Percentiles rank a stretch among this genome's conserved stretches.
Evolutionary conservation across 2,888 invertebrate species (phyloP).

Genomic region (Lasioglossum malachurum): DNA sequence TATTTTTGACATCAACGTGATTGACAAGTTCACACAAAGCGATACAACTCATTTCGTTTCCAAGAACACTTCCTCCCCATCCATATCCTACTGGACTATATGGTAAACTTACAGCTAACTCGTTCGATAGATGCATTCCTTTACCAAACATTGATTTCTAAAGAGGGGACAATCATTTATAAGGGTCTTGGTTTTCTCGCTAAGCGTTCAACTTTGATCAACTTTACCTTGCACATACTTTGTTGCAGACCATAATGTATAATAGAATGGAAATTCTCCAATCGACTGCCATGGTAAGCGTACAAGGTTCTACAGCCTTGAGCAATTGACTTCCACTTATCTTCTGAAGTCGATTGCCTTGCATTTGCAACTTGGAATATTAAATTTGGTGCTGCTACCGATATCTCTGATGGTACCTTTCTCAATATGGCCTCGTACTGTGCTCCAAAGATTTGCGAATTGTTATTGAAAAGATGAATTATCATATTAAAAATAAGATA

Average conservation of each 20-base stretch:
- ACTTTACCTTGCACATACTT: constrained; percentile 88
- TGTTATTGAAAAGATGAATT: background rate
- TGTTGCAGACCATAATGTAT: constrained; percentile 91
- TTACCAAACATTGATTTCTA: constrained; percentile 86
- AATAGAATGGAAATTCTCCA: constrained; percentile 94
- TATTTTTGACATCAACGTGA: constrained; percentile 87
- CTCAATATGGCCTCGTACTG: constrained; percentile 87
- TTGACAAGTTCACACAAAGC: constrained; percentile 93
- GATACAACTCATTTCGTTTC: constrained; percentile 91
- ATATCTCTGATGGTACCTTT: constrained; percentile 85
- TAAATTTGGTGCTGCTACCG: constrained; percentile 87
- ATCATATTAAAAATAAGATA: background rate
- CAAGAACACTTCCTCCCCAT: constrained; percentile 92
- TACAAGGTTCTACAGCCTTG: constrained; percentile 87
- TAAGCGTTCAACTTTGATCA: background rate
- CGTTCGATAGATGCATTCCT: constrained; percentile 91
- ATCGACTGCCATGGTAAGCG: constrained; percentile 92
- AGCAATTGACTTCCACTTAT: constrained; percentile 87
- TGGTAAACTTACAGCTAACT: constrained; percentile 90
- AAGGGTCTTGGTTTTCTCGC: background rate
- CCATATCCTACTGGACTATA: constrained; percentile 91
- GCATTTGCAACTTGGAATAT: constrained; percentile 89
- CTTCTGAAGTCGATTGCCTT: constrained; percentile 86
- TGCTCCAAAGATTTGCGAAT: background rate
- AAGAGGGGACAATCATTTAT: constrained; percentile 20